Evolutionary conservation across 2,113 vertebrate genomes (phyloP).

Genomic region (Machaerirhynchus nigripectus): DNA sequence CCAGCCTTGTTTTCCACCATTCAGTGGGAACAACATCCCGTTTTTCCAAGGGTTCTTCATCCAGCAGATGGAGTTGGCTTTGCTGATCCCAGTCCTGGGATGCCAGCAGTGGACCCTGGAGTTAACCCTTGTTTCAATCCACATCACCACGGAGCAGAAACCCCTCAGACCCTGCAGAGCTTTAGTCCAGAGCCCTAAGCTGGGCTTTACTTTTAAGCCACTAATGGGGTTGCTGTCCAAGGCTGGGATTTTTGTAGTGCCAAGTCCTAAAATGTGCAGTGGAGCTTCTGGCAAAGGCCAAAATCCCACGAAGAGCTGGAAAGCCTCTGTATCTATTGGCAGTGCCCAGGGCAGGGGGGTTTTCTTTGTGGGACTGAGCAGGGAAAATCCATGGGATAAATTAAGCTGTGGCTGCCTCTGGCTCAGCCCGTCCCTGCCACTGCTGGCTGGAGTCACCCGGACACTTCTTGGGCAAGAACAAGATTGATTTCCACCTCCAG

Average conservation of each 20-base stretch:
- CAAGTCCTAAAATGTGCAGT: background rate
- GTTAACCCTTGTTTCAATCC: background rate
- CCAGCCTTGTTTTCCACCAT: background rate
- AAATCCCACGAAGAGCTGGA: background rate
- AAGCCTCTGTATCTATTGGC: background rate
- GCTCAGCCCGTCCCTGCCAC: background rate
- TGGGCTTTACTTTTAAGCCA: background rate
- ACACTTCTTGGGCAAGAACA: background rate
- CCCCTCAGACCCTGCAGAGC: background rate
- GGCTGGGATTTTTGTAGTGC: background rate
- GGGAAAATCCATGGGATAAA: background rate
- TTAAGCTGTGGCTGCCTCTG: background rate
- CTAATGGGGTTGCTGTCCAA: background rate
- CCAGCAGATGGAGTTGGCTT: background rate
- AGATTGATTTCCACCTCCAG: background rate
- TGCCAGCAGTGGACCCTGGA: background rate
- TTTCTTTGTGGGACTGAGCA: background rate
- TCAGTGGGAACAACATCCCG: accelerated
- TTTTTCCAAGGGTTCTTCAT: background rate
- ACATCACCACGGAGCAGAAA: background rate
- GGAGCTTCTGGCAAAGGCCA: background rate
- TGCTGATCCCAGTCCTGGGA: background rate
- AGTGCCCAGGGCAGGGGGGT: background rate
- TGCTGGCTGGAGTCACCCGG: background rate
- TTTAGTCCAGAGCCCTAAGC: background rate